These are phyloP conservation scores for Hydra vulgaris DNA, from an alignment of 30 jellyfish, hydroid and myxozoan genomes.

Conservation along the genomic window DNA sequence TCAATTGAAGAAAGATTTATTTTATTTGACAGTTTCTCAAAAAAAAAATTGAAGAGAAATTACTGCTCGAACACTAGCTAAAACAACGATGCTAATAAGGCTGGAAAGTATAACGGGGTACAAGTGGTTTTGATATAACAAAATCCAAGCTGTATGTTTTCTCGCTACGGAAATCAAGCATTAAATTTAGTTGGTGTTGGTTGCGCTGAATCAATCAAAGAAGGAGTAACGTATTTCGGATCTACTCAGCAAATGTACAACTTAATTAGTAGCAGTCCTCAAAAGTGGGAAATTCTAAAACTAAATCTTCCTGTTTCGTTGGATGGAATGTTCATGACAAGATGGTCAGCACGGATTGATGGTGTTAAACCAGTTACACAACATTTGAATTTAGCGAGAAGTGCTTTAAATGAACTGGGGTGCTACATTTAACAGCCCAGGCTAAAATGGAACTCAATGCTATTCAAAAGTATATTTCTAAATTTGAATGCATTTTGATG, in stretches of 20 bases:
- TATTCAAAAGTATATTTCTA: not conserved
- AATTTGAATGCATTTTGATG: not conserved
- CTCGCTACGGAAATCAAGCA: not conserved
- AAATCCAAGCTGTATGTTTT: not conserved
- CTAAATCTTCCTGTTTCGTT: not conserved
- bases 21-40: no score
- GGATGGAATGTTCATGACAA: not conserved
- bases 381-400: not conserved
- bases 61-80: no score
- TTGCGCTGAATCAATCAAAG: not conserved
- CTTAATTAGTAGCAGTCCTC: not conserved
- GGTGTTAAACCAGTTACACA: not conserved
- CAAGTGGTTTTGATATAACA: not conserved
- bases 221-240: not conserved
- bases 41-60: no score
- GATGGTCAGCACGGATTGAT: not conserved
- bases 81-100: not conserved
- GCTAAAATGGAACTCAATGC: not conserved
- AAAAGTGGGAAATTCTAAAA: not conserved
- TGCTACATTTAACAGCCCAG: not conserved
- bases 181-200: not conserved
- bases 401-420: not conserved
- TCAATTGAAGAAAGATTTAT: no score
- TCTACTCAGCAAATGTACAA: not conserved
- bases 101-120: not conserved